Evolutionary conservation across 2,888 invertebrate species (phyloP), one percentile per base, ranked within the genome.

Genomic region (Drosophila parthenogenetica): DNA sequence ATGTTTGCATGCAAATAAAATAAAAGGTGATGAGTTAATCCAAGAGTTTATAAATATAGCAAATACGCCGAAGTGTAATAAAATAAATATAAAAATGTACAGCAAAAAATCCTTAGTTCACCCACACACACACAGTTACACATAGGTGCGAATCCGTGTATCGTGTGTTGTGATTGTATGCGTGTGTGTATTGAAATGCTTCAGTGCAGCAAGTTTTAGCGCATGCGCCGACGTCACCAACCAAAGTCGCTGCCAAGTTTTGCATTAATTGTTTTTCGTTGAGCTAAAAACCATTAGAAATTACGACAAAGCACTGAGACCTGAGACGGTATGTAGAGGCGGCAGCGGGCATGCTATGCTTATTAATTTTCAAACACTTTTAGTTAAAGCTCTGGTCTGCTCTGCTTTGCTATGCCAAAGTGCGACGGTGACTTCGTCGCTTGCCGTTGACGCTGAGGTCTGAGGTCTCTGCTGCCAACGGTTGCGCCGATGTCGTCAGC

Each of bases 71-170:
- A 29, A 69, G 84, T 79, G 87, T 58, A 49, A 63, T 49, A 72
- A 88, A 87, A 83, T 69, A 77, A 80, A 83, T 77, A 87, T 80
- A 77, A 80, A 73, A 83, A 69, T 83, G 67, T 49, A 83, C 81
- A 83, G 68, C 81, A 81, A 87, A 81, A 88, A 88, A 84, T 87
- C 74, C 79, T 72, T 57, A 73, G 64, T 77, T 22, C 22, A 88
- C 80, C 67, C 69, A 64, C 76, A 71, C 65, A 43, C 48, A 69
- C 48, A 64, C 53, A 57, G 19, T 40, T 25, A 62, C 48, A 43
- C 37, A 60, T 62, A 13, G 51, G 51, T 13, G 39, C 55, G 43
- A 53, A 46, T 29, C 7, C 8, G 8, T 29, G 29, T 29, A 2
- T 73, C 19, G 54, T 54, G 63, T 55, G 50, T 48, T 57, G 55